Evolutionary conservation across 2,797 vertebrate species (phyloP), one percentile per base, ranked within the genome.

Genomic region (Selene dorsalis): DNA sequence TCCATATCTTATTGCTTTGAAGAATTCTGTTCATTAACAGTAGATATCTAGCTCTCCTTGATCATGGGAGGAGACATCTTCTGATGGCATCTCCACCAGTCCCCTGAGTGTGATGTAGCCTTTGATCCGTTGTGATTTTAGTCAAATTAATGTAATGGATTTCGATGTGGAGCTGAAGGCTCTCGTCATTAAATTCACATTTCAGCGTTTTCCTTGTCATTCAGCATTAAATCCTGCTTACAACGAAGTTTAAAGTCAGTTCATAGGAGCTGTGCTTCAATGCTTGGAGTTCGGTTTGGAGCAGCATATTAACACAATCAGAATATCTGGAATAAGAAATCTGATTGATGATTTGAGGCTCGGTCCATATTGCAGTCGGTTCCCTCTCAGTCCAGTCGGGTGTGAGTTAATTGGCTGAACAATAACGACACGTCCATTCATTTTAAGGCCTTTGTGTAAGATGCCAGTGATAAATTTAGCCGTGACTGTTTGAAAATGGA

Each of bases 81-180:
- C 41, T 12, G 48, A 55, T 53, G 59, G 66, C 63, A 64, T 64
- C 73, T 53, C 58, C 45, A 22, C 7, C 22, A 41, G 39, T 73
- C 70, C 50, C 57, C 38, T 28, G 43, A 70, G 77, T 76, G 32
- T 2, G 50, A 76, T 82, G 55, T 17, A 38, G 38, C 76, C 78
- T 90, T 91, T 86, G 79, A 91, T 89, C 86, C 81, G 11, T 72
- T 43, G 47, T 62, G 69, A 84, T 84, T 82, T 87, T 61, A 71
- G 71, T 86, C 61, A 41, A 73, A 84, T 88, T 56, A 77, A 68
- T 57, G 53, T 65, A 61, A 88, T 82, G 18, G 66, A 71, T 84
- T 66, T 58, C 17, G 80, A 87, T 74, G 60, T 39, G 50, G 52
- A 20, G 41, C 58, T 3, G 69, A 81, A 47, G 57, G 30, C 73